These are phyloP conservation scores for Xiphias gladius DNA, from an alignment of 2,113 vertebrate species.

Conservation along the genomic window DNA sequence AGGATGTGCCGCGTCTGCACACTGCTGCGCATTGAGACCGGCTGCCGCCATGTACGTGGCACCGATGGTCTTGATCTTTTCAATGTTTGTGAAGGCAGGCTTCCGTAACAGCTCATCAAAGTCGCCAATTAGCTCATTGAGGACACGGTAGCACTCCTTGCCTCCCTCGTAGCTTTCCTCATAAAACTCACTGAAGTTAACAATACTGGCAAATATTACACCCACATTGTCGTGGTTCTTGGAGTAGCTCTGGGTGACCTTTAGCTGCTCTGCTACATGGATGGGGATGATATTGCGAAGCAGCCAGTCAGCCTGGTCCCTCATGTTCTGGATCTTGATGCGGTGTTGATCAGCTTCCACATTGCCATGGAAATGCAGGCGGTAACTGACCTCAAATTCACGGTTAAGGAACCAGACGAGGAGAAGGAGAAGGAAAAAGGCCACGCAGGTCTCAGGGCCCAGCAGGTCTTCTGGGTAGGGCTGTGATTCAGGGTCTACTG, in stretches of 20 bases:
- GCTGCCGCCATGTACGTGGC: slow-evolving; percentile 98
- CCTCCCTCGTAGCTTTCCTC: slow-evolving; percentile 98
- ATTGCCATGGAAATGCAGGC: slow-evolving; percentile 97
- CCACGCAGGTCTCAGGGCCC: slow-evolving; percentile 89
- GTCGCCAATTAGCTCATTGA: slow-evolving; percentile 97
- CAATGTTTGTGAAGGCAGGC: slow-evolving; percentile 89
- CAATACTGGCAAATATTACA: slow-evolving; percentile 97
- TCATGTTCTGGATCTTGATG: slow-evolving; percentile 98
- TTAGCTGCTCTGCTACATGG: slow-evolving; percentile 97
- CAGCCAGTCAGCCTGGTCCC: slow-evolving; percentile 97
- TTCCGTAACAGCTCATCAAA: slow-evolving; percentile 95
- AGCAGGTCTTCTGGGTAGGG: slow-evolving; percentile 76
- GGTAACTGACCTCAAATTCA: slow-evolving; percentile 97
- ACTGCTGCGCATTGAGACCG: slow-evolving; percentile 92
- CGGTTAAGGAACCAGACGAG: slow-evolving; percentile 98
- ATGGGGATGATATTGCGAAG: slow-evolving; percentile 98
- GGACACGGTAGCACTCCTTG: slow-evolving; percentile 97
- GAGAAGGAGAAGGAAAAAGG: slow-evolving; percentile 92
- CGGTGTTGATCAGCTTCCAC: slow-evolving; percentile 97
- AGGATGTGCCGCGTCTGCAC: slow-evolving; percentile 88
- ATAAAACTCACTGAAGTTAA: slow-evolving; percentile 99
- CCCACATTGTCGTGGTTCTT: slow-evolving; percentile 97
- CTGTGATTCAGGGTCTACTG: slow-evolving; percentile 78
- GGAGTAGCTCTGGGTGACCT: slow-evolving; percentile 98
- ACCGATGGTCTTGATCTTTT: slow-evolving; percentile 99